Percentiles rank a stretch among this genome's conserved stretches.
phyloP scores from a whole-genome alignment of 1,140 invertebrate genomes.

The Cydia fagiglandana region DNA sequence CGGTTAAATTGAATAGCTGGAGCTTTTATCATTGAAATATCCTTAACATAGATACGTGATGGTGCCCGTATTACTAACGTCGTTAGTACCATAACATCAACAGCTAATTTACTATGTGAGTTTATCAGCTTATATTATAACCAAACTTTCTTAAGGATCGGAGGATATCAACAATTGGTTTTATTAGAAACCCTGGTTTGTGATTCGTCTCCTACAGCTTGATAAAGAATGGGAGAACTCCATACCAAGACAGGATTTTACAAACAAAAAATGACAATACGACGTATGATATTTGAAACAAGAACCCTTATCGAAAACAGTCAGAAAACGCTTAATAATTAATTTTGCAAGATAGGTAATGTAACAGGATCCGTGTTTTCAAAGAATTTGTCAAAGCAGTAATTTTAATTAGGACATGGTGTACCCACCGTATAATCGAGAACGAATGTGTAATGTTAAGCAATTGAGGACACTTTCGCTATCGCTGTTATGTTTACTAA shows the following conservation, averaged over 20 bases:
- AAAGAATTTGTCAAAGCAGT: neutral
- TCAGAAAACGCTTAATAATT: neutral
- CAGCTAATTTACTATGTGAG: neutral
- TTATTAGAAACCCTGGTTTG: neutral
- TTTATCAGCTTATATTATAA: neutral
- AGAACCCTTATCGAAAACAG: neutral
- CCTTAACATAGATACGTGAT: neutral
- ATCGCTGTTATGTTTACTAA: neutral
- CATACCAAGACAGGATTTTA: neutral
- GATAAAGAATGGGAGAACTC: neutral
- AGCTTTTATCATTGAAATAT: slow-evolving; percentile 3
- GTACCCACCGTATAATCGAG: neutral
- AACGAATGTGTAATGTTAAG: neutral
- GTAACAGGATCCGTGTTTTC: neutral
- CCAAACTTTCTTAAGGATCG: neutral
- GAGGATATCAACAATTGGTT: neutral
- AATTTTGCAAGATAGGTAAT: neutral
- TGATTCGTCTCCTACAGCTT: neutral
- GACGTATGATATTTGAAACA: no score
- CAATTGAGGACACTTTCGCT: neutral
- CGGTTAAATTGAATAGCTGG: slow-evolving; percentile 12
- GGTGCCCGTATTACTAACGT: neutral
- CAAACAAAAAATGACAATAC: no score
- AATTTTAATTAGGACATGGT: neutral
- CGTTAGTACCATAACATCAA: neutral